phyloP scores from a whole-genome alignment of 2,888 invertebrate genomes.

The Blomia tropicalis region DNA sequence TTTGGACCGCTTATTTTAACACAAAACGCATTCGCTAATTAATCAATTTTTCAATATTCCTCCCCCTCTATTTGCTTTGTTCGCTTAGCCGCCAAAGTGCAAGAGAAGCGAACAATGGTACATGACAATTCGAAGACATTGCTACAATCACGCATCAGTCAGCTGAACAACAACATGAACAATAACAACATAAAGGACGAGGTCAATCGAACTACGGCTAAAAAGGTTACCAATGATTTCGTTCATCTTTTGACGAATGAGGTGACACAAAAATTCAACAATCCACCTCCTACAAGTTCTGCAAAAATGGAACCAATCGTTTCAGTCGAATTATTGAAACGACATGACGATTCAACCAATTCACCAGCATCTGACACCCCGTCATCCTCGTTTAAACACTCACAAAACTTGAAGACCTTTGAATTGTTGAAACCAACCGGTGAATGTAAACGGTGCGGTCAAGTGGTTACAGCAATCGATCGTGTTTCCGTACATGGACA shows the following conservation, averaged over 20 bases:
- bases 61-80: too few relatives aligned
- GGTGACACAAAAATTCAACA: constrained; percentile 2
- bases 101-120: not conserved
- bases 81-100: not conserved
- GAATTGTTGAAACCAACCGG: not conserved
- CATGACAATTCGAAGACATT: constrained; percentile 2
- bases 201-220: not conserved
- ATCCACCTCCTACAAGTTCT: not conserved
- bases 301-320: not conserved
- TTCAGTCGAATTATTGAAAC: not conserved
- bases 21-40: not conserved
- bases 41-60: not conserved
- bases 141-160: constrained; percentile 5
- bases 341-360: not conserved
- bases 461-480: constrained; percentile 8
- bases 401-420: not conserved
- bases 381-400: not conserved
- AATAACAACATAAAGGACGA: not conserved
- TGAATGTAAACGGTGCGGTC: constrained; percentile 9
- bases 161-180: constrained; percentile 9
- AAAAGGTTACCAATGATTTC: not conserved
- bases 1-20: not conserved
- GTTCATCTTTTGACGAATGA: constrained; percentile 3
- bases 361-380: not conserved
- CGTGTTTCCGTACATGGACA: constrained; percentile 17